These are phyloP conservation scores for Hyposoter didymator DNA, from an alignment of 2,888 invertebrate species.

Conservation along the genomic window DNA sequence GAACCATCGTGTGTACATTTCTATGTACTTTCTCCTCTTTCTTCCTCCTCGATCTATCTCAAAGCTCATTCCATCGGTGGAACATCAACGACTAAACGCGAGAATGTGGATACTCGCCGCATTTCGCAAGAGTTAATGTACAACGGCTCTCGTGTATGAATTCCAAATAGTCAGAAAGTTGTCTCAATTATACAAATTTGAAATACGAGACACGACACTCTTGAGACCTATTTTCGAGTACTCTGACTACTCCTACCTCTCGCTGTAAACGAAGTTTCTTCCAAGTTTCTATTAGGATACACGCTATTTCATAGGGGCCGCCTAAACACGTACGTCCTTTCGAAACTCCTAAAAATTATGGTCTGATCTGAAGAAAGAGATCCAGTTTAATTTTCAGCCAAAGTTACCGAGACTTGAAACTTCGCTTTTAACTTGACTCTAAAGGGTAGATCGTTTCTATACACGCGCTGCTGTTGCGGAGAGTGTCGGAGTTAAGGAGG, in stretches of 20 bases:
- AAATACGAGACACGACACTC: slow-evolving; percentile 5
- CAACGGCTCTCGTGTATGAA: neutral
- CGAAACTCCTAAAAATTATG: slow-evolving; percentile 16
- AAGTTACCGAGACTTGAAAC: slow-evolving; percentile 5
- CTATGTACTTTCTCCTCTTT: neutral
- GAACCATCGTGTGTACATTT: neutral
- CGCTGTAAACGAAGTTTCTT: neutral
- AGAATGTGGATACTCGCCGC: neutral
- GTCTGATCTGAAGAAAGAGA: slow-evolving; percentile 7
- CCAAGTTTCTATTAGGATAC: neutral
- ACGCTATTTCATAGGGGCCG: neutral
- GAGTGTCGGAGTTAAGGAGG: neutral
- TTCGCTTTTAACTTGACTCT: neutral
- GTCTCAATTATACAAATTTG: slow-evolving; percentile 13
- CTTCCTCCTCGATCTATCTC: neutral
- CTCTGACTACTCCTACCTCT: neutral
- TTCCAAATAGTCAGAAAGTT: neutral
- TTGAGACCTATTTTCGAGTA: neutral
- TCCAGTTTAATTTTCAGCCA: slow-evolving; percentile 12
- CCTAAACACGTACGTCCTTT: slow-evolving; percentile 17
- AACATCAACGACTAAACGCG: slow-evolving; percentile 4
- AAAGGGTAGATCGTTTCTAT: neutral
- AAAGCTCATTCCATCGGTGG: neutral
- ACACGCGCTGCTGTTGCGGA: neutral
- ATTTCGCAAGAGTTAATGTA: neutral